These are phyloP conservation scores for Liopterus haemorrhoidalis DNA, from an alignment of 2,888 invertebrate genomes.

Conservation along the genomic window DNA sequence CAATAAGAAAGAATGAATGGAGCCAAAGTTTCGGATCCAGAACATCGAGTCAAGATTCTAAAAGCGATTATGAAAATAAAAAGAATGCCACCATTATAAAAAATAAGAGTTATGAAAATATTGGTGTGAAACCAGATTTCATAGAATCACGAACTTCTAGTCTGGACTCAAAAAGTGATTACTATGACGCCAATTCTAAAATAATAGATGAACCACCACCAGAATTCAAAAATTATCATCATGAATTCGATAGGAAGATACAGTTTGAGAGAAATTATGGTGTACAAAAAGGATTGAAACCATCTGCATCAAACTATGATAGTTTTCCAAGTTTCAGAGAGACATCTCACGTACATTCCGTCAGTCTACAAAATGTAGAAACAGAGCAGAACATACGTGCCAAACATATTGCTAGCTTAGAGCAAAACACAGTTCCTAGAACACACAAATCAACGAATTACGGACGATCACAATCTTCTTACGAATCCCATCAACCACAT, in stretches of 20 bases:
- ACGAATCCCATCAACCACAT: neutral
- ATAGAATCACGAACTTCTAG: conserved; percentile 63
- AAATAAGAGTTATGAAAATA: conserved; percentile 37
- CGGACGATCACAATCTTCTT: conserved; percentile 20
- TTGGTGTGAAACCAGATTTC: conserved; percentile 35
- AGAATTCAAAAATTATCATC: conserved; percentile 30
- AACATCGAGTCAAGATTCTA: conserved; percentile 63
- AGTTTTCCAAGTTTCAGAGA: conserved; percentile 22
- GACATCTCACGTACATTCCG: conserved; percentile 54
- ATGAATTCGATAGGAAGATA: conserved; percentile 44
- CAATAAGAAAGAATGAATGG: conserved; percentile 45
- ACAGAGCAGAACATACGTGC: conserved; percentile 56
- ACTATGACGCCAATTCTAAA: conserved; percentile 50
- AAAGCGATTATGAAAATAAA: conserved; percentile 48
- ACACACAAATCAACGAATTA: conserved; percentile 36
- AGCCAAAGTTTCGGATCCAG: conserved; percentile 49
- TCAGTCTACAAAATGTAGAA: conserved; percentile 66
- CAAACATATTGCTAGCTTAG: conserved; percentile 48
- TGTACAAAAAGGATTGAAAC: conserved; percentile 37
- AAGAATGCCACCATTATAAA: conserved; percentile 30
- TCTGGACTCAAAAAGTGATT: conserved; percentile 61
- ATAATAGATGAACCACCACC: conserved; percentile 34
- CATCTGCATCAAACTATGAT: conserved; percentile 21
- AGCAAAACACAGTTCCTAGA: conserved; percentile 49
- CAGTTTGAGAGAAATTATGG: conserved; percentile 46